Percentiles rank a stretch among this genome's conserved stretches.
These are phyloP conservation scores for Dendroctonus valens DNA, from an alignment of 1,140 invertebrate genomes.

Conservation along the genomic window DNA sequence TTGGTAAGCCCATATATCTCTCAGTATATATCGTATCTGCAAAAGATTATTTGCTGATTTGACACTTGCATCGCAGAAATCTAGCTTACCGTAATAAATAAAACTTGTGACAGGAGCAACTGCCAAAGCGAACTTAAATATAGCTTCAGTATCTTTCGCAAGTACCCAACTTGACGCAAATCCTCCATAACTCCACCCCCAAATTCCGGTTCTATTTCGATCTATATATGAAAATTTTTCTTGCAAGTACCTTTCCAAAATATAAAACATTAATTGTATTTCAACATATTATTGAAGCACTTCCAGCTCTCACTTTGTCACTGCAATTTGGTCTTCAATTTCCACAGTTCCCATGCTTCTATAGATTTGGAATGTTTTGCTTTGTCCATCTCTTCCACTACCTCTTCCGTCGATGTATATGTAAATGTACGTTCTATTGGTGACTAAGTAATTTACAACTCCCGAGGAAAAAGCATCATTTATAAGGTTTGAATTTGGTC, in stretches of 20 bases:
- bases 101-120: slow-evolving; percentile 92
- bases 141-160: slow-evolving; percentile 63
- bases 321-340: slow-evolving; percentile 81
- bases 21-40: slow-evolving; percentile 94
- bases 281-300: too few relatives aligned
- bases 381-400: slow-evolving; percentile 78
- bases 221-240: slow-evolving; percentile 66
- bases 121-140: slow-evolving; percentile 86
- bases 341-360: slow-evolving; percentile 83
- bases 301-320: slow-evolving; percentile 62
- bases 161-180: slow-evolving; percentile 75
- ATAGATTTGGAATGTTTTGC: slow-evolving; percentile 79
- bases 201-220: slow-evolving; percentile 67
- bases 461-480: slow-evolving; percentile 72
- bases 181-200: slow-evolving; percentile 96
- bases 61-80: neutral
- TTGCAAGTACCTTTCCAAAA: slow-evolving; percentile 55
- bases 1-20: slow-evolving; percentile 85
- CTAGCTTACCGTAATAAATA: slow-evolving; percentile 81
- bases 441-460: slow-evolving; percentile 79
- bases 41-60: slow-evolving; percentile 39
- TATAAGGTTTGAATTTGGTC: slow-evolving; percentile 79
- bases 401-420: slow-evolving; percentile 87
- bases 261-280: too few relatives aligned
- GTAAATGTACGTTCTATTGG: slow-evolving; percentile 80